Percentiles rank a stretch among this genome's conserved stretches.
Conservation (phyloP, 2,113 vertebrate genomes). For the Gymnorhina tibicen region DNA sequence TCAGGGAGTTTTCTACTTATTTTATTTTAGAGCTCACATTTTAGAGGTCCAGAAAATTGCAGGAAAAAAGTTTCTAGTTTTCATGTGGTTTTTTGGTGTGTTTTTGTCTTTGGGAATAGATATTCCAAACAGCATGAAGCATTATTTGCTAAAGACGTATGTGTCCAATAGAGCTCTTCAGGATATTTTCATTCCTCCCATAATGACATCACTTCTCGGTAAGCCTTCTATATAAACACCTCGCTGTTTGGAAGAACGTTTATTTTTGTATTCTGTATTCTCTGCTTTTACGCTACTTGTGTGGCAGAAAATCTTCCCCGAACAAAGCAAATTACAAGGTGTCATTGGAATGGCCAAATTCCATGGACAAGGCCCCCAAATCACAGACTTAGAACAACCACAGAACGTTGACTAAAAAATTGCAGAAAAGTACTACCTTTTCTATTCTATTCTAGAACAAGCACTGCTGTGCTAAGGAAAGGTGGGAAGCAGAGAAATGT, state of each 20-base stretch:
- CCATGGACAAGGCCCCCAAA: constrained; percentile 2
- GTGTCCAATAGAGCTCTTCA: background rate
- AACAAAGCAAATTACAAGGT: constrained; percentile 47
- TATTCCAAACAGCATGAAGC: background rate
- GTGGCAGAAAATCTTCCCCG: background rate
- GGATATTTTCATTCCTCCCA: background rate
- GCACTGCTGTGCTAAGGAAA: background rate
- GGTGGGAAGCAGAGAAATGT: background rate
- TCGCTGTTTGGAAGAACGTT: background rate
- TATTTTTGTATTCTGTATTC: constrained; percentile 46
- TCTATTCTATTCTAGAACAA: background rate
- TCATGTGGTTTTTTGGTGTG: background rate
- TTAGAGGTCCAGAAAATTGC: background rate
- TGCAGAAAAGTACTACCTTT: background rate
- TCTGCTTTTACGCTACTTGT: background rate
- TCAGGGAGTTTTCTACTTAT: background rate
- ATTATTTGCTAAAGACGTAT: background rate
- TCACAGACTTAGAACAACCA: constrained; percentile 33
- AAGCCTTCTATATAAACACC: constrained; percentile 35
- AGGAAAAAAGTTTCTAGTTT: background rate
- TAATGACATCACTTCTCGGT: constrained; percentile 44
- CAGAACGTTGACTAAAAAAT: background rate
- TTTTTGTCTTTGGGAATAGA: background rate
- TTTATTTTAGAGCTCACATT: background rate
- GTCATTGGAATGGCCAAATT: constrained; percentile 23